Base-by-base conservation (phyloP, 2,888 invertebrate genomes). In the Spilarctia lutea region DNA sequence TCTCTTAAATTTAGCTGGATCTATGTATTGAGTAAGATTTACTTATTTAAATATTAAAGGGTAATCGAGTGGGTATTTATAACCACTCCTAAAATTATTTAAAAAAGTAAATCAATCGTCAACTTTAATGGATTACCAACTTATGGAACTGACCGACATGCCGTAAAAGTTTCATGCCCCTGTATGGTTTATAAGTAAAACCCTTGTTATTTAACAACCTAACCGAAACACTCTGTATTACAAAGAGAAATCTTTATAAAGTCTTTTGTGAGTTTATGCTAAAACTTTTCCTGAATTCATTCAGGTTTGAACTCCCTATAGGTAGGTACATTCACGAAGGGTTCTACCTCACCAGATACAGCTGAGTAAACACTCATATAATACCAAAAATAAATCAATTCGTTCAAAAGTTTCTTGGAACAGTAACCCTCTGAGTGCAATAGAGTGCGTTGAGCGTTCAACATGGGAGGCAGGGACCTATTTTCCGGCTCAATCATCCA, bases 401-500 rank as follows among this genome's bases (percentile, higher is more conserved):
- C 16, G 16, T 72, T 67, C 72, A 79, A 72, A 78, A 73, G 74
- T 82, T 79, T 42, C 65, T 35, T 66, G 72, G 71, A 77, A 73
- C 77, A 79, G 71, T 78, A 82, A 80, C 79, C 78, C 77, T 75
- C 75, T 76, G 72, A 83, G 80, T 81, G 81, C 81, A 86, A 78
- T 81, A 76, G 80, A 87, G 86, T 84, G 80, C 84, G 86, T 86
- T 84, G 83, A 87, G 86, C 87, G 83, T 88, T 79, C 67, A 73
- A 74, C 71, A 74, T 71, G 20, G 71, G 60, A 75, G 65, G 87
- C 80, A 84, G 87, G 87, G 89, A 88, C 91, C 91, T 89, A 93
- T 93, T 93, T 92, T 91, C 92, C 89, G 88, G 87, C 87, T 90
- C 95, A 94, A 95, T 96, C 95, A 94, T 93, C 92, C 94, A 94